Base-by-base conservation (phyloP, 1,140 invertebrate genomes). In the Hylyphantes graminicola region DNA sequence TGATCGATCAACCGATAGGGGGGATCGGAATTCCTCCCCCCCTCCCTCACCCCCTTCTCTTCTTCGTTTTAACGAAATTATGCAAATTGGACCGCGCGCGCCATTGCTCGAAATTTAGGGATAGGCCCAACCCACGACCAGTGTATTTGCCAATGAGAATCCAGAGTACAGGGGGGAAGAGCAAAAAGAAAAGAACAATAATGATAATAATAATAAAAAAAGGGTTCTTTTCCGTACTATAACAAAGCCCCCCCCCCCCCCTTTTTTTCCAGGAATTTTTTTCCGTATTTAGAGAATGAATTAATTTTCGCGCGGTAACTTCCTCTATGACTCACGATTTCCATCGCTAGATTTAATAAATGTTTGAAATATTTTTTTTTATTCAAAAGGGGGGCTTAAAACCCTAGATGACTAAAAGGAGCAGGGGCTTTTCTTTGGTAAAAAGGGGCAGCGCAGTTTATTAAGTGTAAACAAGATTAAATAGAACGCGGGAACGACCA, bases 1-100 rank as follows among this genome's bases (percentile, higher is more conserved):
- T 83, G 80, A 83, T 83, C 72, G 80, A 83, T 75, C 79, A 81
- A 80, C 51, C 79, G 57, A 81, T 61, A 83, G 80, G 72, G 61
- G 48, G 64, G 57, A 76, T 76, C 53, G 59, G 74, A 21, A 80
- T 70, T 74, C 19, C 53, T 12, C 35, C 63, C 13, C n/a, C 19
- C 11, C 35, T 9, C 15, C 50, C 59, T 21, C 61, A 17, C n/a
- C 19, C n/a, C 63, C 53, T 13, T 53, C 55, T 63, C 53, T 76
- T 63, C 51, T 61, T 72, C 73, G 48, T 83, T 74, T 74, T 74
- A 83, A 83, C 80, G 80, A 83, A 83, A 83, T 83, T 83, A 83
- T 83, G 80, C 80, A 83, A 75, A 83, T 83, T 83, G 72, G 80
- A 50, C 50, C 11, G 80, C n/a, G 80, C 59, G 80, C 50, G 70